phyloP scores from a whole-genome alignment of 1,140 invertebrate genomes.

The Drosophila asahinai region DNA sequence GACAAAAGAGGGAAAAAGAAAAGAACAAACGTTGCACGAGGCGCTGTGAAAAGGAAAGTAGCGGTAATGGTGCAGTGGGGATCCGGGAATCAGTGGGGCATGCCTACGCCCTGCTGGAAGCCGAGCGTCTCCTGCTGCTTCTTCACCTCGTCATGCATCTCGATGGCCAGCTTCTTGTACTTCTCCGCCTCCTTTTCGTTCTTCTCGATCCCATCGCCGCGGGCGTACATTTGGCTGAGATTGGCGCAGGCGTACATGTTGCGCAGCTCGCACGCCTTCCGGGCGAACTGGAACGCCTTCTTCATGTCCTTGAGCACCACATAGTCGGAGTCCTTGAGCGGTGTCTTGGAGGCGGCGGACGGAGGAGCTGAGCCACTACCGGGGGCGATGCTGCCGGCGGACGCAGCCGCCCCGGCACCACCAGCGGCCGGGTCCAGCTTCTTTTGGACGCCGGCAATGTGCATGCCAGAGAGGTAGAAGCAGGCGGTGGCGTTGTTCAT shows the following conservation, averaged over 20 bases:
- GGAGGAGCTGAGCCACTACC: not conserved
- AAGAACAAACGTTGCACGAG: conserved; percentile 5
- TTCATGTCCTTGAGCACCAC: conserved; percentile 89
- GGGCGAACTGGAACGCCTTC: conserved; percentile 91
- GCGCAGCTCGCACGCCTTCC: conserved; percentile 91
- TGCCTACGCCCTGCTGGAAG: conserved; percentile 88
- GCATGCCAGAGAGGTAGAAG: conserved; percentile 92
- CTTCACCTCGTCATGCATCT: conserved; percentile 89
- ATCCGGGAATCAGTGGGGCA: conserved; percentile 64
- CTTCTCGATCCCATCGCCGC: conserved; percentile 90
- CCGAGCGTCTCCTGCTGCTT: conserved; percentile 87
- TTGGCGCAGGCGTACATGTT: conserved; percentile 95
- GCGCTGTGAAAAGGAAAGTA: conserved; percentile 4
- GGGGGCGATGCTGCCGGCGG: not conserved
- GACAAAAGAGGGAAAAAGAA: conserved; percentile 1
- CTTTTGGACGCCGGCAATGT: conserved; percentile 89
- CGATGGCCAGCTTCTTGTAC: conserved; percentile 89
- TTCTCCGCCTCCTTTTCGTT: conserved; percentile 89
- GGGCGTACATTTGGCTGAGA: conserved; percentile 90
- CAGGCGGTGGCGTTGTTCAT: conserved; percentile 91
- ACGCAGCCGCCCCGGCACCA: conserved; percentile 51
- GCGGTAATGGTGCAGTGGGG: too few species aligned
- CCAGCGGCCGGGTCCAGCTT: conserved; percentile 46
- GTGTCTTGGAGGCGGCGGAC: conserved; percentile 18
- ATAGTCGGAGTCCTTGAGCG: conserved; percentile 84